These are phyloP conservation scores for Globia sparganii DNA, from an alignment of 2,888 invertebrate species.

Conservation along the genomic window DNA sequence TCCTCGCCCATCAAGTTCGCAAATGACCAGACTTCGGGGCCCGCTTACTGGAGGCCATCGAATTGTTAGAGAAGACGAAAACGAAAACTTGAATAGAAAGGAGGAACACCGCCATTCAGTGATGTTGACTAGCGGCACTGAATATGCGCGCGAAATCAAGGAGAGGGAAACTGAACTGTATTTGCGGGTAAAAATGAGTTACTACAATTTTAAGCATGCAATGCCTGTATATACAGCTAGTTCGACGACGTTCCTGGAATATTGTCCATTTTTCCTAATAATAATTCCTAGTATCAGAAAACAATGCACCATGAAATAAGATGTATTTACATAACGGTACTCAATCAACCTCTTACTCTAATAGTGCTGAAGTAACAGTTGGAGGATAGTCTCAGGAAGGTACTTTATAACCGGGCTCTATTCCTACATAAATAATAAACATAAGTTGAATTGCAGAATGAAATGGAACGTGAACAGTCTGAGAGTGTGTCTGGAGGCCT, in stretches of 20 bases:
- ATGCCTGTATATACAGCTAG: background rate
- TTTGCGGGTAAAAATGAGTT: conserved; percentile 74
- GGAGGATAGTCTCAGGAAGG: background rate
- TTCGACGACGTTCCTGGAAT: background rate
- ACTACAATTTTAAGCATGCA: background rate
- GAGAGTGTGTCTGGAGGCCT: conserved; percentile 79
- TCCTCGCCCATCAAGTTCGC: conserved; percentile 76
- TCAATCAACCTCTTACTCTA: background rate
- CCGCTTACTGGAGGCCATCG: conserved; percentile 82
- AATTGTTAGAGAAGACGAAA: conserved; percentile 77
- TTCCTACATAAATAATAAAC: background rate
- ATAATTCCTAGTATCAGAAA: background rate
- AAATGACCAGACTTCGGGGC: conserved; percentile 78
- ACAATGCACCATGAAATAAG: background rate
- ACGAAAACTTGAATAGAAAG: conserved; percentile 75
- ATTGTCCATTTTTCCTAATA: background rate
- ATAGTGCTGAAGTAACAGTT: background rate
- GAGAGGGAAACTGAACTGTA: conserved; percentile 79
- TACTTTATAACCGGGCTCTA: background rate
- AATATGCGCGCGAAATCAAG: conserved; percentile 81
- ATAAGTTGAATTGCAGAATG: conserved; percentile 73
- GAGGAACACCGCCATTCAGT: conserved; percentile 81
- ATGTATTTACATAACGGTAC: background rate
- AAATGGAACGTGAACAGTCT: conserved; percentile 73
- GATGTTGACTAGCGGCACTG: conserved; percentile 76